Conservation (phyloP, 2,113 vertebrate species). For the Colinus virginianus region DNA sequence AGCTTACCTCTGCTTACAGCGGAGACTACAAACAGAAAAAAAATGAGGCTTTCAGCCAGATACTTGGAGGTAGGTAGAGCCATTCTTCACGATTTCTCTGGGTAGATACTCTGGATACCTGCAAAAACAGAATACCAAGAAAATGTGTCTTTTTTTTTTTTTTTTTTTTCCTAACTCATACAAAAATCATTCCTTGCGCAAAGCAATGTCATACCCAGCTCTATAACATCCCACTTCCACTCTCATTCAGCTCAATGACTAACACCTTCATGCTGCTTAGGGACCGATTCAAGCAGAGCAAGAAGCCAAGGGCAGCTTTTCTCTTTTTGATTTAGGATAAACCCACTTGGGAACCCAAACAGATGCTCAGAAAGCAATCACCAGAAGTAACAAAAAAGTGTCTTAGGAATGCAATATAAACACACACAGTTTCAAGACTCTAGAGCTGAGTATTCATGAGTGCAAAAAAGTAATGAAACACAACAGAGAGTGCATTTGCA, state of each 20-base stretch:
- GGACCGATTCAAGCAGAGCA: background rate
- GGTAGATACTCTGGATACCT: slow-evolving; percentile 35
- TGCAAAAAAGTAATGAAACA: slow-evolving; percentile 38
- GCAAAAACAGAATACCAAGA: background rate
- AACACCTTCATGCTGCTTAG: background rate
- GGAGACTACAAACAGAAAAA: slow-evolving; percentile 28
- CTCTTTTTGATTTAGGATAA: slow-evolving; percentile 41
- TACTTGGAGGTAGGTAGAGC: background rate
- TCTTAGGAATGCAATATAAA: slow-evolving; percentile 31
- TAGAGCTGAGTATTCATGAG: background rate
- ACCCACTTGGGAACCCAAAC: slow-evolving; percentile 27
- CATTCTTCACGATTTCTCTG: slow-evolving; percentile 20
- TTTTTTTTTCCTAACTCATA: background rate
- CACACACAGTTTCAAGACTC: slow-evolving; percentile 6
- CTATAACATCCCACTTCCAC: background rate
- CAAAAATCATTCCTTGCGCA: background rate
- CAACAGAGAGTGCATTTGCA: background rate
- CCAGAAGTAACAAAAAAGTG: background rate
- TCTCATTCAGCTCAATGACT: background rate
- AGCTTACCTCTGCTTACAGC: slow-evolving; percentile 39
- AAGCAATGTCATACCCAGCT: background rate
- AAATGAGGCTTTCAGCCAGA: background rate
- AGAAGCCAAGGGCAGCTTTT: background rate
- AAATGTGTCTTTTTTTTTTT: background rate
- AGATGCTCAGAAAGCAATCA: slow-evolving; percentile 35